Percentiles rank a stretch among this genome's conserved stretches.
These are phyloP conservation scores for Rafetus swinhoei DNA, from an alignment of 2,113 vertebrate genomes.

Conservation along the genomic window DNA sequence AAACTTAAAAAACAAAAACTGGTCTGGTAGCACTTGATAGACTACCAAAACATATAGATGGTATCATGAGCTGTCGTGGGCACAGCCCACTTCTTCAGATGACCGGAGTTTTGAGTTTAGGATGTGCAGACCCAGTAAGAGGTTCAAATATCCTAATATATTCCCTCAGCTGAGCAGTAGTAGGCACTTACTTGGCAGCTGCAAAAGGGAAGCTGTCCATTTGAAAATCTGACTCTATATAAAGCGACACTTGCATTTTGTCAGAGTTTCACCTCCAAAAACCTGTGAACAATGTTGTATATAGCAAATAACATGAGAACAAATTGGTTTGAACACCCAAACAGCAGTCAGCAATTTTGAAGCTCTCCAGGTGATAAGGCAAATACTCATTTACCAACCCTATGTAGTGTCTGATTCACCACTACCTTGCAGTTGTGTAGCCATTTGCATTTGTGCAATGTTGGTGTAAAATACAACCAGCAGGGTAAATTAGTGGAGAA, in stretches of 20 bases:
- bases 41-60: too few species aligned
- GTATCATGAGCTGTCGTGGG: too few species aligned
- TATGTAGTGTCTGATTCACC: slow-evolving; percentile 6
- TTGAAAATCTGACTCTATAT: not conserved
- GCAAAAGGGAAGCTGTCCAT: not conserved
- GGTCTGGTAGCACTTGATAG: too few species aligned
- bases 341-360: slow-evolving; percentile 24
- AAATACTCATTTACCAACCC: slow-evolving; percentile 45
- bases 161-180: not conserved
- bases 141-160: not conserved
- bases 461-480: not conserved
- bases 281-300: not conserved
- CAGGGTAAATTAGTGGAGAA: not conserved
- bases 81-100: too few species aligned
- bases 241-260: not conserved
- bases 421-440: not conserved
- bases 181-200: not conserved
- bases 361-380: slow-evolving; percentile 8
- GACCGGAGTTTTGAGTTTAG: too few species aligned
- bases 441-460: not conserved
- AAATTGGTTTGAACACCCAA: slow-evolving; percentile 40
- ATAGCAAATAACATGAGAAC: slow-evolving; percentile 41
- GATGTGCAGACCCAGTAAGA: too few species aligned
- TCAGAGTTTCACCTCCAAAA: slow-evolving; percentile 8
- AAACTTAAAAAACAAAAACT: too few species aligned